Evolutionary conservation across 2,113 vertebrate species (phyloP), one percentile per base, ranked within the genome.

Genomic region (Sphyrna mokarran): DNA sequence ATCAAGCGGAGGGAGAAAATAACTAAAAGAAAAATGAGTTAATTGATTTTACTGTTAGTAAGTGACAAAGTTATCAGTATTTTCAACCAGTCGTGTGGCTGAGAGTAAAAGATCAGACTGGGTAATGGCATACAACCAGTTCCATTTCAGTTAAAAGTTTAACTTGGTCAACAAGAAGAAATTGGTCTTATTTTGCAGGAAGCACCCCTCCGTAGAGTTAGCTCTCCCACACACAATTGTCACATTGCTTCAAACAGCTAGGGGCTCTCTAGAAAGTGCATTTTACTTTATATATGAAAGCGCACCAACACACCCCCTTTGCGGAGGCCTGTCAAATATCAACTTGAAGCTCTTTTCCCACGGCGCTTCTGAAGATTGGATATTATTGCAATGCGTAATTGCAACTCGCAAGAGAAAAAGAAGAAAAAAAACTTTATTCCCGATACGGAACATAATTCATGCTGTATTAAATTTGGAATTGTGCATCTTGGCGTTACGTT

Each of bases 381-480:
- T 72, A 95, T 76, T 43, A 95, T 54, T 43, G 68, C 69, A 26
- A 95, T 48, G 93, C 40, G 48, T 95, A 72, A 95, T 95, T 95
- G 94, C 94, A 95, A 95, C 61, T 68, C 89, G n/a, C 90, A 43
- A 72, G 94, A 95, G 94, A 95, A 54, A 95, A 70, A 72, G 63
- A 29, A 95, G n/a, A 95, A 70, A 94, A n/a, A 29, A 95, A 72
- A 72, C 68, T 70, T 95, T 95, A 58, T 72, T 93, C 96, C 97
- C 97, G 94, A 96, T 68, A 43, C 95, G 58, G 96, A 97, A 96
- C 96, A 96, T 96, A 89, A 96, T 96, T 83, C 96, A 97, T 96
- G 96, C 97, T 96, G 97, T 97, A 96, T 94, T 70, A 87, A 96
- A 96, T 96, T 54, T 48, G 96, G 95, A 96, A 76, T 95, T 96